Evolutionary conservation across 2,113 vertebrate genomes (phyloP), one percentile per base, ranked within the genome.

Genomic region (Hiodon alosoides): DNA sequence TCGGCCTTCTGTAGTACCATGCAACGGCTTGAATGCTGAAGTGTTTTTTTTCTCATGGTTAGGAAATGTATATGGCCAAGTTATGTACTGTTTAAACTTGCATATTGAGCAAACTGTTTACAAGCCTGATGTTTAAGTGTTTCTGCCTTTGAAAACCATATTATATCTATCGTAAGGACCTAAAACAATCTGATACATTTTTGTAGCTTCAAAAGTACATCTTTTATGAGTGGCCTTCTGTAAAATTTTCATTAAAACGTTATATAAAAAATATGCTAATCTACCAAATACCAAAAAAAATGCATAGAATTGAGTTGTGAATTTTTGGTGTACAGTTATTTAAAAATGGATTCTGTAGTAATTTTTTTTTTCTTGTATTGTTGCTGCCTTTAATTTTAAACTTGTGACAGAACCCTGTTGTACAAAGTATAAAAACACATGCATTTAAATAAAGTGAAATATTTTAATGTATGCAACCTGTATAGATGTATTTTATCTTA

Each of bases 401-500:
- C 87, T 85, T 89, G 31, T 31, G 88, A 90, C 86, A 82, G 83
- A 91, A 86, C 83, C 84, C 84, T 89, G 83, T 81, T 90, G 89
- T 73, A 88, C 91, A 93, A 93, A 93, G 89, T 89, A 91, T 90
- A 76, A 46, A 54, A 69, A 67, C 74, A 78, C 67, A 60, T 74
- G 67, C 76, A 80, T 83, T 83, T 83, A 77, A 84, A 85, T 94
- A 94, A 94, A 94, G 87, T 90, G 86, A 79, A 91, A 85, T 92
- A 94, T 94, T 94, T 94, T 94, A 93, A 91, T 93, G 88, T 88
- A 84, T 90, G 87, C 83, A 83, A 14, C 46, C 17, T 54, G 50
- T 1, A 14, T 46, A 57, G 8, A 3, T 59, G 57, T n/a, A 8
- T 11, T 6, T 59, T 9, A 9, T 3, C 8, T 9, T 9, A 7